Evolutionary conservation across 2,888 invertebrate genomes (phyloP), one percentile per base, ranked within the genome.

Genomic region (Halictus quadricinctus): DNA sequence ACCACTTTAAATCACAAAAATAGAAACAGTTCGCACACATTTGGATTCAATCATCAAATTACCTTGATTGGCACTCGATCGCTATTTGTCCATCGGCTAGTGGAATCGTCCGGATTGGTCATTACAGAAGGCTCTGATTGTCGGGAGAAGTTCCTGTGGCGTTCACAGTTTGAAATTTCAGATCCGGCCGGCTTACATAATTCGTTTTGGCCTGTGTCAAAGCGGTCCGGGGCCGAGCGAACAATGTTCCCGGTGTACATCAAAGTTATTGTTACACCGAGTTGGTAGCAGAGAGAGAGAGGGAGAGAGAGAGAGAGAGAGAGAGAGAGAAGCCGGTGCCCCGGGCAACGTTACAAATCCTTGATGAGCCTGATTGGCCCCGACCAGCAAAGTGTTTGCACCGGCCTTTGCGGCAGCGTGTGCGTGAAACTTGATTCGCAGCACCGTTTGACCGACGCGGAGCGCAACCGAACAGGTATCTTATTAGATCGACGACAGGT

Each of bases 351-450:
- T 25, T 41, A 50, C 72, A 48, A 74, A 69, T 74, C 58, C 60
- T 58, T 29, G 78, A 82, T 48, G 73, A 73, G 54, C 29, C 74
- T 76, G 79, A 83, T 79, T 79, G 79, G 79, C 64, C 15, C 46
- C 60, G 60, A 50, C 75, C 46, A 64, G 70, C 70, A 79, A 79
- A 58, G 75, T 72, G 79, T 25, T 76, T 79, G 79, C 60, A 2
- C 79, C 79, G 25, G 75, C 75, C 79, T 83, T 83, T 79, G 72
- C 75, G 58, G 82, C 50, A 41, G 46, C 82, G 60, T 54, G 41
- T 25, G 75, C 74, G 73, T 48, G 82, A 79, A 83, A 79, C 82
- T 79, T 64, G 79, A 75, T 48, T 75, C 75, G 69, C 77, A 77
- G 69, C 73, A 50, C 66, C 50, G 72, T 81, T 81, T 81, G 75